These are phyloP conservation scores for Nestor notabilis DNA, from an alignment of 2,113 vertebrate species.

Conservation along the genomic window DNA sequence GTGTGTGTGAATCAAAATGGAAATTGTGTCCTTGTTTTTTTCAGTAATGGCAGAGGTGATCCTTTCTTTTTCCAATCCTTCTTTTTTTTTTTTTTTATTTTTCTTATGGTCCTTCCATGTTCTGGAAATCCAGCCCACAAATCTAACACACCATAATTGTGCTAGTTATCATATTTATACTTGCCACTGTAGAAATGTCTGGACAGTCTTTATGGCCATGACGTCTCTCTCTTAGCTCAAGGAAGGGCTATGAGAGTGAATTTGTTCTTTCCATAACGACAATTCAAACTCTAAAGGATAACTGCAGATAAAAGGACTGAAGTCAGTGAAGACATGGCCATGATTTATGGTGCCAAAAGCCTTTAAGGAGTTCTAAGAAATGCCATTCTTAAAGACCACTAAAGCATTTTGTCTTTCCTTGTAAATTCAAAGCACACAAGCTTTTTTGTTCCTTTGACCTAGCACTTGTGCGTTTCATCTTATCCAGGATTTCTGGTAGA, in stretches of 20 bases:
- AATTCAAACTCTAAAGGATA: slow-evolving; percentile 6
- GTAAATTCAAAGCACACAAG: slow-evolving; percentile 15
- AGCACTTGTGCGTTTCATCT: not conserved
- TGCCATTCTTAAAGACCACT: slow-evolving; percentile 11
- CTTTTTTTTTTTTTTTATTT: not conserved
- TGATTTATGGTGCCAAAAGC: slow-evolving; percentile 4
- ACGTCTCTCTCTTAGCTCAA: not conserved
- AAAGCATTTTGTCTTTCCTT: slow-evolving; percentile 44
- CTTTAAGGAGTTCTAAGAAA: slow-evolving; percentile 42
- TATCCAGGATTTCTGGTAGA: not conserved
- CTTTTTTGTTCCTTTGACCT: slow-evolving; percentile 26
- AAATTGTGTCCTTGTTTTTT: not conserved
- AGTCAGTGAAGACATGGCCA: not conserved
- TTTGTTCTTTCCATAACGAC: not conserved
- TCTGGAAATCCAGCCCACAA: not conserved
- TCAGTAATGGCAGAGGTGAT: not conserved
- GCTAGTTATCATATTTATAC: not conserved
- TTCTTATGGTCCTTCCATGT: not conserved
- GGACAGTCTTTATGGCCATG: not conserved
- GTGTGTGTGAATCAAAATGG: not conserved
- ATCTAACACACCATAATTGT: not conserved
- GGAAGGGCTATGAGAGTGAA: not conserved
- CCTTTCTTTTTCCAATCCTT: not conserved
- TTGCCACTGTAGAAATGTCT: not conserved
- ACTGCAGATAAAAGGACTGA: not conserved